phyloP scores from a whole-genome alignment of 2,797 vertebrate genomes.

The Tachyglossus aculeatus region DNA sequence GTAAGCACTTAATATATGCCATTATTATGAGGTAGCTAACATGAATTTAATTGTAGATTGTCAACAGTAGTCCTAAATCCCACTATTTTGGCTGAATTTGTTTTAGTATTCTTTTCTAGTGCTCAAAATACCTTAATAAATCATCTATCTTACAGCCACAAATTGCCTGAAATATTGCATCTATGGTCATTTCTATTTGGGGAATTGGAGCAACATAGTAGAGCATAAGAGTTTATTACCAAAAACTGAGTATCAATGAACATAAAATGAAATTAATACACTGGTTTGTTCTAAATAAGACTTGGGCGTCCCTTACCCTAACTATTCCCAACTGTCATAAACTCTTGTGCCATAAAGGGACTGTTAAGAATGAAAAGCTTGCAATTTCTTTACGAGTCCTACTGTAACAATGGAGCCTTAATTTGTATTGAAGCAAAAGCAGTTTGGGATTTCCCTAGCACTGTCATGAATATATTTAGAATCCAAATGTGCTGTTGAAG shows the following conservation, averaged over 20 bases:
- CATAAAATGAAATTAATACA: conserved; percentile 21
- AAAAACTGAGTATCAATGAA: conserved; percentile 18
- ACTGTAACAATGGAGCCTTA: conserved; percentile 22
- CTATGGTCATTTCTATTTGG: conserved; percentile 33
- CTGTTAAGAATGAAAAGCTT: conserved; percentile 51
- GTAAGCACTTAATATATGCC: too few species aligned
- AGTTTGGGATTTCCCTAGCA: conserved; percentile 41
- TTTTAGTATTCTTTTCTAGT: conserved; percentile 26
- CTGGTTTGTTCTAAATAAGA: conserved; percentile 9
- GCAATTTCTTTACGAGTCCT: conserved; percentile 29
- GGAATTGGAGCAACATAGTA: conserved; percentile 21
- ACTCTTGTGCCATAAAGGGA: conserved; percentile 24
- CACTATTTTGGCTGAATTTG: not conserved
- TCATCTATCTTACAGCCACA: conserved; percentile 2
- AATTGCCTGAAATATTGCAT: not conserved
- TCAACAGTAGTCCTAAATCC: not conserved
- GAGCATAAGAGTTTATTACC: conserved; percentile 14
- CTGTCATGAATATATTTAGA: conserved; percentile 49
- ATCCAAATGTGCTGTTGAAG: conserved; percentile 45
- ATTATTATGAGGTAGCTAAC: too few species aligned
- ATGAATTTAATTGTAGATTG: too few species aligned
- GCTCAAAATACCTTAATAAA: conserved; percentile 1
- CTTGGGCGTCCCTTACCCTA: conserved; percentile 36
- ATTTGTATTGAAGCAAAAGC: conserved; percentile 23
- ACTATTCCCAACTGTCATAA: conserved; percentile 30